Base-by-base conservation (phyloP, 1,140 invertebrate genomes). In the Pachypeltis micranthus region DNA sequence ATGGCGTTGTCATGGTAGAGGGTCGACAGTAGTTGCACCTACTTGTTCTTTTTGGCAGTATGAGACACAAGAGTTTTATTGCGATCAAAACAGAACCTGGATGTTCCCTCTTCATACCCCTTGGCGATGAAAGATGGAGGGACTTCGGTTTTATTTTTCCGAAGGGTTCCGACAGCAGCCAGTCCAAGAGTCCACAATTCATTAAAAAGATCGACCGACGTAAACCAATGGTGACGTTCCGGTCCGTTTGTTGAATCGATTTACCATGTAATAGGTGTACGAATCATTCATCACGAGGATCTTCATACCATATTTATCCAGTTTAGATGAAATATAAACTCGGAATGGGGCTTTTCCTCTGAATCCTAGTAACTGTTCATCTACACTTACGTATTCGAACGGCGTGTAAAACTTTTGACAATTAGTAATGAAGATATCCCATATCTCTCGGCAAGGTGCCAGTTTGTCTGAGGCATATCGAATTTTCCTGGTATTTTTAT, bases 61-160 rank as follows among this genome's bases (percentile, higher is more conserved):
- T 68, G 74, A 0, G 74, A 76, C 54, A 75, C 44, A 1, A 75
- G 59, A 4, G 70, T 74, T 26, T 69, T 66, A 28, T 71, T 63
- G 1, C 70, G 65, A 63, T 63, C 63, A 64, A 71, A 77, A 51
- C 69, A 68, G 68, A 72, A 65, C 54, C 28, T 51, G 14, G 62
- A 66, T 27, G 54, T 34, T 61, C 55, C 62, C 59, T 57, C 47
- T 21, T 51, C 47, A 51, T 51, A 51, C 47, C 47, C 47, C 47
- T 51, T n/a, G 39, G 58, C 62, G 16, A 44, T 23, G 26, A 60
- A 55, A 25, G 57, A 55, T 10, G 59, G 55, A 55, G 65, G 65
- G 24, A 63, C 54, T 44, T 62, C 26, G 27, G 27, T 54, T 56
- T 67, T 69, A 29, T 65, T 68, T 59, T 66, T 69, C 16, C 61